These are phyloP conservation scores for Nibea albiflora DNA, from an alignment of 2,113 vertebrate genomes.

Conservation along the genomic window DNA sequence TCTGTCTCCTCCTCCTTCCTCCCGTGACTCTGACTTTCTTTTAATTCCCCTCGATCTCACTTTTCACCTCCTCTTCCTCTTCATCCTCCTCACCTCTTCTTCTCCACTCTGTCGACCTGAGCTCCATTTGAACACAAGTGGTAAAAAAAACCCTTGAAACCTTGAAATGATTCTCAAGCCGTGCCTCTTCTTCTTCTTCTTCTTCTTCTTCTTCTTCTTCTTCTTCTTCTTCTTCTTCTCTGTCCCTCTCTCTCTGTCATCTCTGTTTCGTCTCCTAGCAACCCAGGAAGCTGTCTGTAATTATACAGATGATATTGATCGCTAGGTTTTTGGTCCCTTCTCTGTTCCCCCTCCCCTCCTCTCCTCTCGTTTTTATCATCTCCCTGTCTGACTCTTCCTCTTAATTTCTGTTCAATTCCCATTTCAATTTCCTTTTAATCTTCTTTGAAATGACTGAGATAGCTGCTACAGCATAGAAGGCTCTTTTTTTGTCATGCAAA, in stretches of 20 bases:
- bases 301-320: slow-evolving; percentile 74
- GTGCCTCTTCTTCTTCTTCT: too few species aligned
- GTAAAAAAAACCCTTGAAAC: slow-evolving; percentile 8
- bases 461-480: not conserved
- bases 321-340: slow-evolving; percentile 42
- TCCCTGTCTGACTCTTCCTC: not conserved
- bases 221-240: not conserved
- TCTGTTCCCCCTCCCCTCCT: not conserved
- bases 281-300: slow-evolving; percentile 76
- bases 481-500: slow-evolving; percentile 47
- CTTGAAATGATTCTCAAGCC: slow-evolving; percentile 45
- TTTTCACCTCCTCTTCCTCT: not conserved
- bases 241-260: slow-evolving; percentile 38
- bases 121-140: slow-evolving; percentile 20
- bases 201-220: too few species aligned
- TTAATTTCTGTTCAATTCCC: slow-evolving; percentile 42
- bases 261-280: slow-evolving; percentile 70
- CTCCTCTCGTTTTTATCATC: not conserved
- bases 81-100: slow-evolving; percentile 1
- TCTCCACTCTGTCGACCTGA: slow-evolving; percentile 2
- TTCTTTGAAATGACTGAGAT: slow-evolving; percentile 1
- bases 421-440: slow-evolving; percentile 65
- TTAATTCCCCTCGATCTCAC: not conserved
- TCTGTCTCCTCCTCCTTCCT: not conserved
- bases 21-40: not conserved